A percentile compares a stretch with the other conserved stretches of the same genome.
Conservation (phyloP, 2,113 vertebrate genomes). For the Chaenocephalus aceratus region DNA sequence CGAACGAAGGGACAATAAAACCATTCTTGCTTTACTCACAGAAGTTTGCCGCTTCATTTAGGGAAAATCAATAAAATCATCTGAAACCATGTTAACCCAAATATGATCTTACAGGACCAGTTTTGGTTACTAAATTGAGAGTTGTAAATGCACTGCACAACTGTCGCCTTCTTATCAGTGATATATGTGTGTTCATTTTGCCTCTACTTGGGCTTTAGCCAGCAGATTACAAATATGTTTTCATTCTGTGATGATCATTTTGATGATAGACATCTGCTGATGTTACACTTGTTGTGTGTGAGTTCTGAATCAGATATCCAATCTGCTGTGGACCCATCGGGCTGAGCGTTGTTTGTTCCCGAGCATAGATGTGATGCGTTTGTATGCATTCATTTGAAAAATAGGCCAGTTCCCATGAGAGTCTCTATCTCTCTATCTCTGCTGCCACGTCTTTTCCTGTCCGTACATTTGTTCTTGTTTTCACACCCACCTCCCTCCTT, state of each 20-base stretch:
- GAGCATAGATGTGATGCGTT: slow-evolving; percentile 46
- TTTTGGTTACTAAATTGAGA: neutral
- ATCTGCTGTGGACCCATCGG: slow-evolving; percentile 18
- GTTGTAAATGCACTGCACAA: neutral
- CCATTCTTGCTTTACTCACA: too few species aligned
- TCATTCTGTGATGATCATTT: neutral
- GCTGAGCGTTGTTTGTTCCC: slow-evolving; percentile 25
- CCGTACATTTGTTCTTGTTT: slow-evolving; percentile 47
- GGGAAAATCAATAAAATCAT: neutral
- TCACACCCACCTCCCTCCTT: slow-evolving; percentile 40
- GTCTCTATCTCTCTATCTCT: neutral
- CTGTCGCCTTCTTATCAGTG: neutral
- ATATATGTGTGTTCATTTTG: slow-evolving; percentile 2
- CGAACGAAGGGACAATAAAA: too few species aligned
- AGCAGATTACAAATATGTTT: neutral
- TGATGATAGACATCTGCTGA: slow-evolving; percentile 22
- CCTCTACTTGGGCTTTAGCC: neutral
- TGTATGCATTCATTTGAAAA: slow-evolving; percentile 68
- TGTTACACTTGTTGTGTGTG: neutral
- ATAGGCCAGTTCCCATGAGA: slow-evolving; percentile 70
- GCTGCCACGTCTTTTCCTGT: slow-evolving; percentile 20
- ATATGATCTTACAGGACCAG: too few species aligned
- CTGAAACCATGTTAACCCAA: too few species aligned
- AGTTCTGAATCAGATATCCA: slow-evolving; percentile 7
- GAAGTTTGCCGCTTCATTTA: too few species aligned